Base-by-base conservation (phyloP, 1,140 invertebrate genomes). In the Musca domestica region DNA sequence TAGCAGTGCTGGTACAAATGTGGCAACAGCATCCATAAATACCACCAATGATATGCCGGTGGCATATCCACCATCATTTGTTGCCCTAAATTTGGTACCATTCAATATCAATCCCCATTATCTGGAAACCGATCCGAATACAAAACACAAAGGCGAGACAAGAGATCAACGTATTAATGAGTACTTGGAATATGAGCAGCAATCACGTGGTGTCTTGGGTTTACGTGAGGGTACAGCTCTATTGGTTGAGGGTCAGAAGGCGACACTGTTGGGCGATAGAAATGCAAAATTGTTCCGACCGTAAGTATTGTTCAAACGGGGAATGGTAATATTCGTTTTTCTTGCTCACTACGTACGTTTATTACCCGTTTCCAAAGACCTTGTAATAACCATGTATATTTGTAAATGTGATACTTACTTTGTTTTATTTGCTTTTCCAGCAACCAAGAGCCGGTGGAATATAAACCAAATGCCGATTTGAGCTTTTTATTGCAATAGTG, bases 71-170 rank as follows among this genome's bases (percentile, higher is more conserved):
- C 90, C 89, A 22, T 85, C 83, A 66, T 93, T 94, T 83, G 83
- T 88, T 69, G 91, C 90, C 7, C 82, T 94, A 48, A 84, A 83
- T 19, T 83, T 95, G 15, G 87, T 95, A 3, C 90, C 91, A 3
- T 94, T 94, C 77, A 94, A 95, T 79, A 93, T 95, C 49, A 95
- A 94, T 82, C 91, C 92, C 41, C 92, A 95, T 81, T 95, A 92
- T 77, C 77, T 91, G 71, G 92, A 94, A 64, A 76, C 86, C 48
- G 83, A 88, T 72, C 73, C 83, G 15, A 84, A 80, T 73, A 86
- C 85, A 67, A 88, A 81, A 68, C 91, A 93, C 78, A 91, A 89
- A 83, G 91, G 91, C 27, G 91, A 92, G 83, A 90, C 86, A 74
- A 87, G 91, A 83, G 87, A 92, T 73, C 84, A 90, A 74, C 84